Percentiles rank a stretch among this genome's conserved stretches.
These are phyloP conservation scores for Dicroscelio sp. DNA, from an alignment of 2,888 invertebrate species.

Conservation along the genomic window DNA sequence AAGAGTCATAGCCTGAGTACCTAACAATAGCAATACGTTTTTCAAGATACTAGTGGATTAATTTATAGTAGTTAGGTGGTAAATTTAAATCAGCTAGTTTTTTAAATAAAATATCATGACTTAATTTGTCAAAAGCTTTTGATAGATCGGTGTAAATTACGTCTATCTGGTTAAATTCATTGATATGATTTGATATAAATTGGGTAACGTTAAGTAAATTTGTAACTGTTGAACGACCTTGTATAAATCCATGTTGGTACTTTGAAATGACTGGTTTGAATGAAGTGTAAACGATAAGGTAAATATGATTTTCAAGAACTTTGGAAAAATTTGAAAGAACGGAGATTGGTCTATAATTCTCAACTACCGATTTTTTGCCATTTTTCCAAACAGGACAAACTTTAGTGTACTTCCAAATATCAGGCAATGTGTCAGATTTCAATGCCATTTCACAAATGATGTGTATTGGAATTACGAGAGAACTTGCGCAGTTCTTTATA, in stretches of 20 bases:
- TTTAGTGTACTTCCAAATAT: neutral
- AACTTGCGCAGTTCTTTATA: too few species aligned
- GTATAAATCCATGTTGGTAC: neutral
- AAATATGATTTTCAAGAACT: neutral
- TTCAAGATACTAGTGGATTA: neutral
- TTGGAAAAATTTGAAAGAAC: neutral
- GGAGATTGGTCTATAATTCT: slow-evolving; percentile 7
- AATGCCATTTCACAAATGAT: neutral
- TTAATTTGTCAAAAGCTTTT: neutral
- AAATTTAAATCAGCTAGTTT: neutral
- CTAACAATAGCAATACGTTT: neutral
- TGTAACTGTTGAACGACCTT: neutral
- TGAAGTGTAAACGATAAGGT: neutral
- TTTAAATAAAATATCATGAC: neutral
- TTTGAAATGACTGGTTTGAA: neutral
- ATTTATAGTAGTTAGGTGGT: neutral
- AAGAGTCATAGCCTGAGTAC: neutral
- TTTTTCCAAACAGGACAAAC: neutral
- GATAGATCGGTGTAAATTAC: neutral
- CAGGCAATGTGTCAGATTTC: neutral
- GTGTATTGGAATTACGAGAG: too few species aligned
- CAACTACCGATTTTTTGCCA: neutral
- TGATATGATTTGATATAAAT: neutral
- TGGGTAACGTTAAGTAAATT: neutral
- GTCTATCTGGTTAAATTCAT: neutral